Base-by-base conservation (phyloP, 37 sponge, comb jelly and placozoan species). In the Agelas oroides region DNA sequence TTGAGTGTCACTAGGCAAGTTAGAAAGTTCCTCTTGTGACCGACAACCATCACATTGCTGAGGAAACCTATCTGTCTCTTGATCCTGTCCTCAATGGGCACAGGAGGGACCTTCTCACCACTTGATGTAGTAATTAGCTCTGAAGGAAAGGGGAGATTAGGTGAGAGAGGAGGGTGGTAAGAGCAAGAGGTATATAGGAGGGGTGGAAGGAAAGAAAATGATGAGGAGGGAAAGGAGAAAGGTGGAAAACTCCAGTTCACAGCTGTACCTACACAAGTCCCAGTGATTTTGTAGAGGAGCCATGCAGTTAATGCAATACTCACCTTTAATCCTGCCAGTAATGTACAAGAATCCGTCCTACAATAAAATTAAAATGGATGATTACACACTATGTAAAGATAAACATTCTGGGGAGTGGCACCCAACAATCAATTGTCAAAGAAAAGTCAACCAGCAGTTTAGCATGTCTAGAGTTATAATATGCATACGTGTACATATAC, bases 121-220 rank as follows among this genome's bases (percentile, higher is more conserved):
- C 96, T 93, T 58, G 89, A 62, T 23, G 96, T 95, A 70, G 92
- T 95, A 76, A 95, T 86, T 55, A 95, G 70, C 75, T 95, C 96
- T 92, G 0, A n/a, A n/a, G n/a, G n/a, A n/a, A n/a, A n/a, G 19
- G 2, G 31, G 52, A 12, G 31, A 46, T n/a, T n/a, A n/a, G 6
- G 39, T 19, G 21, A 53, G 54, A 53, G 57, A 21, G 25, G 28
- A 21, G 31, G 2, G 74, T 23, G 54, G 52, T 16, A 35, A 65
- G 30, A n/a, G n/a, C n/a, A n/a, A n/a, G n/a, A n/a, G n/a, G n/a
- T n/a, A n/a, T 1, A 83, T 5, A 71, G 28, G 13, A 61, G n/a
- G 27, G 62, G n/a, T 6, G 62, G 38, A 41, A 65, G 18, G 12
- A 61, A 59, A 21, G 8, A 60, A 64, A 8, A 8, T 5, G 11